Evolutionary conservation across 2,113 vertebrate species (phyloP).

Genomic region (Menura novaehollandiae): DNA sequence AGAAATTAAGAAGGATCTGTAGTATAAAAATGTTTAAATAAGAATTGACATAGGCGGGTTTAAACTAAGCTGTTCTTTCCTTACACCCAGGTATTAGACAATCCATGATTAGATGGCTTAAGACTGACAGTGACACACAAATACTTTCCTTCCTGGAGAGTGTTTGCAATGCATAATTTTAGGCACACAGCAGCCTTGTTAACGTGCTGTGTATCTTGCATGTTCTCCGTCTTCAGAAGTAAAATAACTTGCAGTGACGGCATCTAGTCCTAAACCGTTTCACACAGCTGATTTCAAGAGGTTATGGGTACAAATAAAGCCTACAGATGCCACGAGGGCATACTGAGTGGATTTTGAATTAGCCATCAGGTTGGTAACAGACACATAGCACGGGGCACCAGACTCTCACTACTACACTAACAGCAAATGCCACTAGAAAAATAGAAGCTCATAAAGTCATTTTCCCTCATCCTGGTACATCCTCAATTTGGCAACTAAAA

Average conservation of each 20-base stretch:
- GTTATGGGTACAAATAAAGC: not conserved
- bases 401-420: not conserved
- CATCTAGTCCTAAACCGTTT: not conserved
- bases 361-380: not conserved
- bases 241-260: not conserved
- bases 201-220: accelerated
- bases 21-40: not conserved
- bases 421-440: not conserved
- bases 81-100: not conserved
- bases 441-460: not conserved
- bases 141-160: not conserved
- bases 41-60: not conserved
- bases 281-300: not conserved
- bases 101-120: not conserved
- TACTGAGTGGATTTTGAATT: not conserved
- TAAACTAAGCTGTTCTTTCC: not conserved
- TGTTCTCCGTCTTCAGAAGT: not conserved
- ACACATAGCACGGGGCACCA: not conserved
- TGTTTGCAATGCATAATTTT: not conserved
- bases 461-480: not conserved
- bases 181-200: not conserved
- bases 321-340: not conserved
- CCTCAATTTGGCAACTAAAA: not conserved
- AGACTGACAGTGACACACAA: accelerated
- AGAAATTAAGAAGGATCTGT: not conserved